phyloP scores from a whole-genome alignment of 2,797 vertebrate species.

The Alosa sapidissima region DNA sequence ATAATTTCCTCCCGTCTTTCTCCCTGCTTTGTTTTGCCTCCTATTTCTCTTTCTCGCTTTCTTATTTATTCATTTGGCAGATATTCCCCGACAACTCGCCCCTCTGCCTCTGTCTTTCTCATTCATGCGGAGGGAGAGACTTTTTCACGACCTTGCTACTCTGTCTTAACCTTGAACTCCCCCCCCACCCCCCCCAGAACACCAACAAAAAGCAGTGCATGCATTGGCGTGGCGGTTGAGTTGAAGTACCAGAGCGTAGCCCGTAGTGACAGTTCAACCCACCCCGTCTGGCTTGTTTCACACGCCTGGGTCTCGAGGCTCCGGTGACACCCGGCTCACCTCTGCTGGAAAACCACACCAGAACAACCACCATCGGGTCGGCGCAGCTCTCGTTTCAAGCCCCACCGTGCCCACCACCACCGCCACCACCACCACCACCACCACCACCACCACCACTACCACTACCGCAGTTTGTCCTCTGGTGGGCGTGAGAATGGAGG shows the following conservation, averaged over 20 bases:
- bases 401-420: neutral
- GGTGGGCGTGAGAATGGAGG: neutral
- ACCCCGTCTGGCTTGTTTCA: neutral
- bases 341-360: conserved; percentile 1
- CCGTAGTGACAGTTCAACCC: neutral
- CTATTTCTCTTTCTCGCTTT: neutral
- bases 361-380: neutral
- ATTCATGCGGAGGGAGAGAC: neutral
- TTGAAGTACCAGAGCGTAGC: neutral
- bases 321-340: conserved; percentile 2
- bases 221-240: neutral
- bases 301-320: neutral
- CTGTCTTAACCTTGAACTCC: neutral
- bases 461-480: neutral
- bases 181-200: no score
- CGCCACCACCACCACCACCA: no score
- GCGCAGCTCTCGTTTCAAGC: neutral
- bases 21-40: neutral
- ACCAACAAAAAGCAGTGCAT: neutral
- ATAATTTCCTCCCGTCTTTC: conserved; percentile 53
- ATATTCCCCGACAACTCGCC: neutral
- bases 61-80: neutral
- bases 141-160: neutral
- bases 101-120: neutral
- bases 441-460: neutral